These are phyloP conservation scores for Balearica regulorum DNA, from an alignment of 2,797 vertebrate genomes.

Conservation along the genomic window DNA sequence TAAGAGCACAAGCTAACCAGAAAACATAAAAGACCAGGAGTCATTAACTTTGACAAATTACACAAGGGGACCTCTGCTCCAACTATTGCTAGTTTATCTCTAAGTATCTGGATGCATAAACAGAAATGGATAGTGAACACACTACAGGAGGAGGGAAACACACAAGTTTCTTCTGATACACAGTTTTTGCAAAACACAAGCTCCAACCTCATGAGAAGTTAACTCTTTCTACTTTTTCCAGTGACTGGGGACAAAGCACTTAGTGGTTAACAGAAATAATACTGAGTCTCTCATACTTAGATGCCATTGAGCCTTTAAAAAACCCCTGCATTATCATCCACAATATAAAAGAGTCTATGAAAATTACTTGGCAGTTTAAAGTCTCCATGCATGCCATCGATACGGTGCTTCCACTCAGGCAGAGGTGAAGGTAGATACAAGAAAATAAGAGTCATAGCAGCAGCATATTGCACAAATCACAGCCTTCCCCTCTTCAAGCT, in stretches of 20 bases:
- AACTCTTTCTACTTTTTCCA: not conserved
- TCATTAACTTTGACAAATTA: not conserved
- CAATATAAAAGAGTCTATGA: not conserved
- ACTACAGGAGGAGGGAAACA: not conserved
- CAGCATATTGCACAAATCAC: not conserved
- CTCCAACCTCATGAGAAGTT: not conserved
- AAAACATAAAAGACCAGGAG: not conserved
- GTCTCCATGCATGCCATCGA: rapidly evolving
- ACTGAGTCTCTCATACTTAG: not conserved
- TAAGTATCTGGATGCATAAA: not conserved
- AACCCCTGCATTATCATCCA: not conserved
- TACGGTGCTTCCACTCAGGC: rapidly evolving
- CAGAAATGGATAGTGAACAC: not conserved
- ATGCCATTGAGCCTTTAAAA: not conserved
- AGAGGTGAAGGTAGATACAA: not conserved
- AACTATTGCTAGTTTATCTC: not conserved
- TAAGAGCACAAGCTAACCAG: not conserved
- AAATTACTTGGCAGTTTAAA: not conserved
- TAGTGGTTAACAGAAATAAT: not conserved
- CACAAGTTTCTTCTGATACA: not conserved
- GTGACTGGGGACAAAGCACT: not conserved
- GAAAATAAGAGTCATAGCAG: not conserved
- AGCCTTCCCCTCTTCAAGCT: not conserved
- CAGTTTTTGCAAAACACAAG: not conserved
- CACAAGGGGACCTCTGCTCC: not conserved